These are phyloP conservation scores for Leucophenga maculata DNA, from an alignment of 2,888 invertebrate genomes.

Conservation along the genomic window DNA sequence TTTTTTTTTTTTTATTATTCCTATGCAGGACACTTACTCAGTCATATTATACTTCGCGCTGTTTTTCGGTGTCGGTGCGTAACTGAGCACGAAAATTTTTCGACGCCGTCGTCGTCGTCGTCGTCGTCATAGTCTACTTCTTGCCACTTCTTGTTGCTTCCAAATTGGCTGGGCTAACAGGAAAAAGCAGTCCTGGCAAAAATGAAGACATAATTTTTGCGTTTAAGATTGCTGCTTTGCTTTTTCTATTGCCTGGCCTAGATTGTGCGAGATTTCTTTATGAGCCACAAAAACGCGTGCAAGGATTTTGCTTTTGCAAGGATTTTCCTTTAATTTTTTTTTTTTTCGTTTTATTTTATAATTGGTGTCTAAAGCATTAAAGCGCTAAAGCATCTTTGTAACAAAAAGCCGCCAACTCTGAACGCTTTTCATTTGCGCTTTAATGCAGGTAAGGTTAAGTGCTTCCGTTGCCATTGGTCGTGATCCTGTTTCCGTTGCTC, in stretches of 20 bases:
- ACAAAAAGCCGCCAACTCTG: not conserved
- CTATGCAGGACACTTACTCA: slow-evolving; percentile 6
- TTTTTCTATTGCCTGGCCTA: not conserved
- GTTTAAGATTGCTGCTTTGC: not conserved
- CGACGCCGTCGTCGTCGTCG: not conserved
- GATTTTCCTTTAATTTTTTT: not conserved
- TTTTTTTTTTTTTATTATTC: not conserved
- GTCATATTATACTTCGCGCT: slow-evolving; percentile 18
- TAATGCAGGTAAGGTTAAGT: slow-evolving; percentile 9
- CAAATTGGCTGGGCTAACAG: too few species aligned
- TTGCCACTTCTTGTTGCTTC: too few species aligned
- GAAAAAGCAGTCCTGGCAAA: not conserved
- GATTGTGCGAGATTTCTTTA: not conserved
- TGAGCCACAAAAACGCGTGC: not conserved
- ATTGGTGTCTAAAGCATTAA: slow-evolving; percentile 12
- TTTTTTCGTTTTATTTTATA: not conserved
- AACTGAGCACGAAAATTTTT: slow-evolving; percentile 57
- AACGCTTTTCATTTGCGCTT: slow-evolving; percentile 37
- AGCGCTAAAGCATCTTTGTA: not conserved
- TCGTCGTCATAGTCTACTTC: too few species aligned
- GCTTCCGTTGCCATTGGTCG: slow-evolving; percentile 33
- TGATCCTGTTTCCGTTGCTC: too few species aligned
- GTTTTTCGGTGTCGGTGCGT: slow-evolving; percentile 56
- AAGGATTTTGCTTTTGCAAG: not conserved
- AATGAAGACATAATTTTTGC: slow-evolving; percentile 20